A percentile compares a stretch with the other conserved stretches of the same genome.
Conservation (phyloP, 2,113 vertebrate genomes). For the Rhombomys opimus region DNA sequence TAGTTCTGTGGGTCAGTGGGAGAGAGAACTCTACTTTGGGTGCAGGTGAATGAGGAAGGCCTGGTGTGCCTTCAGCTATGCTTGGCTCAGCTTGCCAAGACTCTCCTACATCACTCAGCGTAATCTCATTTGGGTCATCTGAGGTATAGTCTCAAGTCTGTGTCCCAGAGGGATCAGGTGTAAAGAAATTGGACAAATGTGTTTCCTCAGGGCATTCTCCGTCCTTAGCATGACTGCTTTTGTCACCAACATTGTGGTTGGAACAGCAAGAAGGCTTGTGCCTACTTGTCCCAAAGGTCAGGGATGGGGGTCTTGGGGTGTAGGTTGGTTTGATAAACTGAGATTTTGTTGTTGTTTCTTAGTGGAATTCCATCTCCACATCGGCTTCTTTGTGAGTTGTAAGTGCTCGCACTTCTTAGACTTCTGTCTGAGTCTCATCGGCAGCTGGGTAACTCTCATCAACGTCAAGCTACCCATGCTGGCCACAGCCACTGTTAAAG, state of each 20-base stretch:
- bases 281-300: background rate
- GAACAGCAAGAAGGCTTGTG: background rate
- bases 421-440: background rate
- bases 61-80: background rate
- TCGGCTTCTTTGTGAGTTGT: background rate
- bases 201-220: background rate
- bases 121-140: background rate
- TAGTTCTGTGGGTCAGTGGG: background rate
- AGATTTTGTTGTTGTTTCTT: background rate
- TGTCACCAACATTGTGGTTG: background rate
- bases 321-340: background rate
- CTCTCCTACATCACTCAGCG: background rate
- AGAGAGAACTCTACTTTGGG: background rate
- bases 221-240: background rate
- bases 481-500: background rate
- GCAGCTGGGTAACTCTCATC: background rate
- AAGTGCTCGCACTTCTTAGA: background rate
- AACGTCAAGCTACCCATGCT: background rate
- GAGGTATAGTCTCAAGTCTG: background rate
- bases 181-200: background rate
- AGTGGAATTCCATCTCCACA: background rate
- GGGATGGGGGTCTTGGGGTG: background rate
- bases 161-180: background rate
- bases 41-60: background rate
- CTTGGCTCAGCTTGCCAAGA: background rate